Base-by-base conservation (phyloP, 2,113 vertebrate species). In the Sakesphorus luctuosus region DNA sequence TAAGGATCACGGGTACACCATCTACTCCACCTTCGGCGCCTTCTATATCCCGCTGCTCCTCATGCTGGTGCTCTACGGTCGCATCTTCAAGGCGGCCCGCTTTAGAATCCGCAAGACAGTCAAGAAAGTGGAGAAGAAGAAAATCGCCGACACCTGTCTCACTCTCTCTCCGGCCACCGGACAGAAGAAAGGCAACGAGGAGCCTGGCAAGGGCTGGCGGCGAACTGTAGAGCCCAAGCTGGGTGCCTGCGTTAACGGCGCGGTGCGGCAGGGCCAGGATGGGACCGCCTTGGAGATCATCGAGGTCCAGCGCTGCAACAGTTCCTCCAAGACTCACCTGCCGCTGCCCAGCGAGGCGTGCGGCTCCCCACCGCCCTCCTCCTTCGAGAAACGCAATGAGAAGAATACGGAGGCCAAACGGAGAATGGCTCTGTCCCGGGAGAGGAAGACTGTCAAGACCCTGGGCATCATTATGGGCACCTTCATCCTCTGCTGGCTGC, bases 381-480 rank as follows among this genome's bases (percentile, higher is more conserved):
- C 98, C 63, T 97, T 97, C 38, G 99, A 98, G 65, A 97, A 96
- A 88, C 98, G 98, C 92, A 98, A 98, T 50, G 98, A 99, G 72
- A 99, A 97, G 89, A 98, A 97, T 92, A 96, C 98, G 3, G 99
- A 99, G 28, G 98, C 98, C 18, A 99, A 98, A 94, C 98, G 99
- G 56, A 99, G 99, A 95, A 98, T 99, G 93, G 99, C 99, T 56
- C 91, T 99, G 92, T 99, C 99, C 66, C 98, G 99, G n/a, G 99
- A 99, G 81, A 98, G 99, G 78, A 99, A 99, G 96, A 99, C 99
- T 4, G 99, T 99, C 61, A 99, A 99, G 97, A 99, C 99, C 0
- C 94, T 99, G 80, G 99, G 99, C 53, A 99, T 99, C 96, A 99
- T 99, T 81, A 99, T 99, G 99, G 99, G 99, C 33, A 99, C 99